Evolutionary conservation across 2,888 invertebrate species (phyloP), one percentile per base, ranked within the genome.

Genomic region (Tenthredo mesomela): DNA sequence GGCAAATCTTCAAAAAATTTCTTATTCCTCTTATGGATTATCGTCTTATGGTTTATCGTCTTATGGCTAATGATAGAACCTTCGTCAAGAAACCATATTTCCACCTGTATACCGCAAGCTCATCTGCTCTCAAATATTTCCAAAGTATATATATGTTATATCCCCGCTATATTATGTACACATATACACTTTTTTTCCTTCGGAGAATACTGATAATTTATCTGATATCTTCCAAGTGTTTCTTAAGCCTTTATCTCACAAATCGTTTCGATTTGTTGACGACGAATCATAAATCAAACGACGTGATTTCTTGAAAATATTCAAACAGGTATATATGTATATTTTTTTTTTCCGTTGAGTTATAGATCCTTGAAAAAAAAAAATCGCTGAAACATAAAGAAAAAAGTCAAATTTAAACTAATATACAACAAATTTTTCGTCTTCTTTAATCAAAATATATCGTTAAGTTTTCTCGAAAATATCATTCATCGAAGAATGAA

Each of bases 61-160:
- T 73, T 73, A 9, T 12, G 21, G 78, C n/a, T 61, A 58, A 18
- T 37, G 10, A 37, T 5, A 82, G 82, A n/a, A n/a, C 33, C 43
- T 43, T 82, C 82, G 82, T 82, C 82, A 82, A 67, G 82, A 82
- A 82, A 82, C 67, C 82, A 82, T 82, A 15, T 67, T 82, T 82
- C 67, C 65, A 67, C 67, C 25, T 6, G 18, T 65, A 9, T 82
- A 15, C n/a, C 37, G 61, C 25, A 71, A 71, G 71, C 71, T 25
- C 29, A n/a, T 67, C 12, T 18, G 33, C 29, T 33, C 18, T 47
- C 33, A 21, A 77, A 77, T 54, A 29, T 77, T 77, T 54, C 15
- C 50, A 18, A 33, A 18, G 73, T 73, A 15, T 67, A 67, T 67
- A 67, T 40, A 18, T 70, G n/a, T 40, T 73, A 73, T 73, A 43